A percentile compares a stretch with the other conserved stretches of the same genome.
These are phyloP conservation scores for Muraenolepis orangiensis DNA, from an alignment of 2,797 vertebrate species.

Conservation along the genomic window DNA sequence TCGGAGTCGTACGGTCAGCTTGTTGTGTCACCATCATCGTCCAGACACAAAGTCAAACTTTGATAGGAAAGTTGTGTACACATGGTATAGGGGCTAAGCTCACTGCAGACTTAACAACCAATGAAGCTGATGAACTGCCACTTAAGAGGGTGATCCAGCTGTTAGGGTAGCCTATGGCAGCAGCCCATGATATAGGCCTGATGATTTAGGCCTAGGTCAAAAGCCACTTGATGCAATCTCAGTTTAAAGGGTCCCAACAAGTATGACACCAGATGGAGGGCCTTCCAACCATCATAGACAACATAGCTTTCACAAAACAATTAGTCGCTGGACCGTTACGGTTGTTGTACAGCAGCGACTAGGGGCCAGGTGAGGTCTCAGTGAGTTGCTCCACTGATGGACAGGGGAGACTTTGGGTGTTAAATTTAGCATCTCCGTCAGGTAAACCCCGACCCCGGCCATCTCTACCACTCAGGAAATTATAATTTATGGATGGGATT, in stretches of 20 bases:
- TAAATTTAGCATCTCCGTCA: neutral
- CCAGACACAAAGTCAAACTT: neutral
- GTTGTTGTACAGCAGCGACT: neutral
- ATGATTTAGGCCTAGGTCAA: neutral
- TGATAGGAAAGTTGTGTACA: neutral
- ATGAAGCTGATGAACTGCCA: neutral
- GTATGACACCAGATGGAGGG: neutral
- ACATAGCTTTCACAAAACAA: neutral
- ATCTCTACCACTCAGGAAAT: neutral
- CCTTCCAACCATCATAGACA: neutral
- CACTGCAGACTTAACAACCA: neutral
- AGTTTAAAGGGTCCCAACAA: neutral
- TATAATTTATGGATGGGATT: neutral
- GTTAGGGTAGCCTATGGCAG: neutral
- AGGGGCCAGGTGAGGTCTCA: neutral
- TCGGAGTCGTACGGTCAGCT: constrained; percentile 25
- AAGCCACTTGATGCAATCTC: neutral
- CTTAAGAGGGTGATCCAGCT: neutral
- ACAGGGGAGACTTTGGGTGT: neutral
- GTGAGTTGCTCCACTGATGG: neutral
- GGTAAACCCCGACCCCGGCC: neutral
- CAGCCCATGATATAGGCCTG: neutral
- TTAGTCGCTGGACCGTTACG: neutral
- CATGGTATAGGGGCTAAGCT: neutral
- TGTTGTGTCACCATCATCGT: constrained; percentile 12